Evolutionary conservation across 2,888 invertebrate species (phyloP), one percentile per base, ranked within the genome.

Genomic region (Tachystola acroxantha): DNA sequence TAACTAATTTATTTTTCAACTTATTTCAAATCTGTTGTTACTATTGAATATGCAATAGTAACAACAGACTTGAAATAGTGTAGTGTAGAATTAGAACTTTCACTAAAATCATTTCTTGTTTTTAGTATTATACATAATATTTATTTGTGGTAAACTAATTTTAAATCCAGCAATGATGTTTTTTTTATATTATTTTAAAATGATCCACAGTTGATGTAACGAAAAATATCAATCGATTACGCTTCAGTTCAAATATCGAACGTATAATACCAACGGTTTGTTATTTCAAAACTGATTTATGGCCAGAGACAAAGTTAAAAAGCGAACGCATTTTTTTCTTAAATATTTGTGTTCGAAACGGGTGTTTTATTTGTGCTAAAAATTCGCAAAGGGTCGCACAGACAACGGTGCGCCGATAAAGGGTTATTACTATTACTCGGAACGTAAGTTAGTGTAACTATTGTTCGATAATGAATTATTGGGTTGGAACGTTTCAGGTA

Each of bases 391-490:
- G 82, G 86, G 85, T 80, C 65, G 64, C 62, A 55, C 65, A 69
- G 73, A 76, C 74, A 75, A 67, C 72, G 65, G 67, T 40, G 49
- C 45, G 46, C 58, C 64, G 70, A 66, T 65, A 79, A 86, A 81
- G 80, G 86, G 84, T 68, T 64, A 81, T 84, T 82, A 80, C 64
- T 84, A 79, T 82, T 85, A 85, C 64, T 71, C 71, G 66, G 67
- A 77, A 69, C 27, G 71, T 69, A 67, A 74, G 79, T 78, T 80
- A 75, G 76, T 79, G 72, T 75, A 67, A 64, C 60, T 57, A 74
- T 86, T 86, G 86, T 86, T 76, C 50, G 57, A 57, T 86, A 86
- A 86, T 86, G 84, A 86, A 85, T 86, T 86, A 86, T 84, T 85
- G 84, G 85, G 78, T 85, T 67, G 84, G 74, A 72, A 74, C 66